phyloP scores from a whole-genome alignment of 2,888 invertebrate genomes.

The Synergus laeviventris region DNA sequence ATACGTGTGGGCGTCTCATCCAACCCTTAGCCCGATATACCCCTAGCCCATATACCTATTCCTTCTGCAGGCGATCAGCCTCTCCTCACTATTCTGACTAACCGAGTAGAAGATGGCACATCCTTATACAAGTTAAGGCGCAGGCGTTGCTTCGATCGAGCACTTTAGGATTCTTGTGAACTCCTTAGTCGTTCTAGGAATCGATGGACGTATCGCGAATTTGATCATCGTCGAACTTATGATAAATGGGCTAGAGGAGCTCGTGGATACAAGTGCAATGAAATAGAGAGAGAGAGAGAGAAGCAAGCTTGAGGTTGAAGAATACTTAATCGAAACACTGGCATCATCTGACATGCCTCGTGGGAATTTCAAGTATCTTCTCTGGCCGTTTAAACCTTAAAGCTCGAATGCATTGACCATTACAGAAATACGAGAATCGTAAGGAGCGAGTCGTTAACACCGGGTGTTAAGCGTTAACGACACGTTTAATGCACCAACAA shows the following conservation, averaged over 20 bases:
- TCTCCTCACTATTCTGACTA: conserved; percentile 2
- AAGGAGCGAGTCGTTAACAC: background rate
- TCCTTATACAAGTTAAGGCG: background rate
- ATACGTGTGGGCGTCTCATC: conserved; percentile 74
- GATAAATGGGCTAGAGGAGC: conserved; percentile 58
- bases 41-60: conserved; percentile 17
- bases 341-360: background rate
- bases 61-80: conserved; percentile 23
- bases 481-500: conserved; percentile 3
- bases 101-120: conserved; percentile 20
- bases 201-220: conserved; percentile 63
- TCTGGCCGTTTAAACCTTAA: background rate
- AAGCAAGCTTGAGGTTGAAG: background rate
- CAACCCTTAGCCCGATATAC: conserved; percentile 52
- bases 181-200: conserved; percentile 64
- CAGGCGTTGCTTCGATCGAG: conserved; percentile 22
- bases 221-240: conserved; percentile 65
- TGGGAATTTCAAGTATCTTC: background rate
- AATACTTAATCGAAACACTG: background rate
- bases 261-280: conserved; percentile 29
- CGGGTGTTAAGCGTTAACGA: background rate
- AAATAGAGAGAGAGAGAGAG: background rate
- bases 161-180: conserved; percentile 37
- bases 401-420: background rate
- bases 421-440: background rate